Evolutionary conservation across 1,140 invertebrate genomes (phyloP).

Genomic region (Theocolax elegans): DNA sequence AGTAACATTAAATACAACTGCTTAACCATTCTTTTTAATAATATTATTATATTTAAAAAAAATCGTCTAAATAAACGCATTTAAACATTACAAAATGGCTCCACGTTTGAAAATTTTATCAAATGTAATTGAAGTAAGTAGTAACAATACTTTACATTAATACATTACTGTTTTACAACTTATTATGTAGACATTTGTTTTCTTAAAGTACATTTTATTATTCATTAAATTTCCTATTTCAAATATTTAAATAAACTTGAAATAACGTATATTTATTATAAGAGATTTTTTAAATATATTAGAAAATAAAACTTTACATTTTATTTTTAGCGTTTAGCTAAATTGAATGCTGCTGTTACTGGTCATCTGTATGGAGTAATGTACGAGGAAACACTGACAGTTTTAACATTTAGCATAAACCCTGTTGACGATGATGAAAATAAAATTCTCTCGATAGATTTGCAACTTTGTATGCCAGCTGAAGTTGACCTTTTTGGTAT

Average conservation of each 20-base stretch:
- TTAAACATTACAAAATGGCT: conserved; percentile 56
- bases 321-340: conserved; percentile 69
- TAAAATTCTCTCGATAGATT: conserved; percentile 68
- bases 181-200: too few relatives aligned
- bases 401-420: conserved; percentile 72
- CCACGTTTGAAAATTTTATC: conserved; percentile 55
- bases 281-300: background rate
- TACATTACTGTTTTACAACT: too few relatives aligned
- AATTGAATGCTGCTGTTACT: conserved; percentile 69
- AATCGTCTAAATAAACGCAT: too few relatives aligned
- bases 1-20: too few relatives aligned
- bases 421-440: conserved; percentile 70
- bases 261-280: background rate
- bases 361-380: conserved; percentile 81
- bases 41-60: too few relatives aligned
- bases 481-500: conserved; percentile 81
- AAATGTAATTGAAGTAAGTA: conserved; percentile 55
- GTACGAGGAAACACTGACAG: conserved; percentile 75
- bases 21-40: too few relatives aligned
- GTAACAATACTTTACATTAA: too few relatives aligned
- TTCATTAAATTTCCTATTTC: conserved; percentile 1
- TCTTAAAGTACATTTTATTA: background rate
- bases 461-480: conserved; percentile 76
- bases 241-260: background rate
- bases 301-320: background rate